phyloP scores from a whole-genome alignment of 2,113 vertebrate species.

The Pampusana beccarii region DNA sequence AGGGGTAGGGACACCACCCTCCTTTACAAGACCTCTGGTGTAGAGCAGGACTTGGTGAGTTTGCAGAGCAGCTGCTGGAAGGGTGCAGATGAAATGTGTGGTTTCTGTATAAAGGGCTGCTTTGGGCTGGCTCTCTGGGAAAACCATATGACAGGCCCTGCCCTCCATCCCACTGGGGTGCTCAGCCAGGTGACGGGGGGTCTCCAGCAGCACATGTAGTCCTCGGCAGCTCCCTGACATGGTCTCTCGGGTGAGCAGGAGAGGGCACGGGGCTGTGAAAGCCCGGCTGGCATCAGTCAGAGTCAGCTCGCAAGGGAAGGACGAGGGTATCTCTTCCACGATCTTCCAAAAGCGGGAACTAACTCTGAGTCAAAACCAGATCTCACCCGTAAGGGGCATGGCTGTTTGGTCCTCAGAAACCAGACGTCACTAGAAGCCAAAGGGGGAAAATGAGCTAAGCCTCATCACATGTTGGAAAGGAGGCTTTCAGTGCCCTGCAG shows the following conservation, averaged over 20 bases:
- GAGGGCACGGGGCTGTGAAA: background rate
- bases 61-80: background rate
- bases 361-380: background rate
- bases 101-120: background rate
- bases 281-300: background rate
- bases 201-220: background rate
- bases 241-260: background rate
- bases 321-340: accelerated
- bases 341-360: background rate
- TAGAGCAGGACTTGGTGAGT: background rate
- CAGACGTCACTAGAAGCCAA: background rate
- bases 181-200: accelerated
- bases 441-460: background rate
- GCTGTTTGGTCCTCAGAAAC: background rate
- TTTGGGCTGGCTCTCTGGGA: background rate
- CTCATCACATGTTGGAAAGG: accelerated
- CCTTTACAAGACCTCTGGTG: accelerated
- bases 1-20: background rate
- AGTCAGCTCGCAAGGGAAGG: background rate
- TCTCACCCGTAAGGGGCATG: background rate
- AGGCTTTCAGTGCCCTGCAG: background rate
- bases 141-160: background rate
- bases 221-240: background rate
- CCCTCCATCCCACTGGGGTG: background rate
- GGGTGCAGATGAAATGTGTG: background rate